Percentiles rank a stretch among this genome's conserved stretches.
These are phyloP conservation scores for Hypselothyrea guttata DNA, from an alignment of 2,888 invertebrate genomes.

Conservation along the genomic window DNA sequence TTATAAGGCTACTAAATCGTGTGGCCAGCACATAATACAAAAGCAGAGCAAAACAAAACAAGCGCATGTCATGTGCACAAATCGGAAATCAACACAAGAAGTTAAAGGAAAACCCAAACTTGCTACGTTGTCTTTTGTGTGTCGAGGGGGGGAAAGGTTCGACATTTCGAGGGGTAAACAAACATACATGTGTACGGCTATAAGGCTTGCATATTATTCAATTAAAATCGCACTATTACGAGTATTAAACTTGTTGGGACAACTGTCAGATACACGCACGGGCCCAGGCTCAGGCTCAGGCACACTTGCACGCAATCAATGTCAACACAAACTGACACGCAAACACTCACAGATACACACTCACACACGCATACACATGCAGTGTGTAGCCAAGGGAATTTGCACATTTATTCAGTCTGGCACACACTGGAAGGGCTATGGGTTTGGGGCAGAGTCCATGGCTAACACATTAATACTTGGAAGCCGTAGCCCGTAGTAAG, in stretches of 20 bases:
- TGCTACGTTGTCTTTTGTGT: not conserved
- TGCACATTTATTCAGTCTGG: conserved; percentile 25
- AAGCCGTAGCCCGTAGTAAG: conserved; percentile 42
- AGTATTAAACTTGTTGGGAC: conserved; percentile 62
- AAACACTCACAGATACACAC: conserved; percentile 9
- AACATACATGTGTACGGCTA: too few relatives aligned
- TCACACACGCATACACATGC: conserved; percentile 15
- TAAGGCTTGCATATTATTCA: conserved; percentile 68
- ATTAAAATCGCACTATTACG: conserved; percentile 72
- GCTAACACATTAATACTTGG: conserved; percentile 52
- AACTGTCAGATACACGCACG: conserved; percentile 68
- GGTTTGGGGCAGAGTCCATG: conserved; percentile 23
- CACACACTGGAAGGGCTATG: conserved; percentile 8
- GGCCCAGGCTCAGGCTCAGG: conserved; percentile 16
- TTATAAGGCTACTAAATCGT: conserved; percentile 71
- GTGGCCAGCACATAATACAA: conserved; percentile 25
- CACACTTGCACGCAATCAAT: conserved; percentile 40
- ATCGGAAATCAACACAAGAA: conserved; percentile 4
- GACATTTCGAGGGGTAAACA: not conserved
- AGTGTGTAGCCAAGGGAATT: conserved; percentile 19
- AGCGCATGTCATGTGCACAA: conserved; percentile 41
- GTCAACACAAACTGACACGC: conserved; percentile 31
- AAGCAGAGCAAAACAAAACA: conserved; percentile 41
- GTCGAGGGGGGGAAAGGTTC: not conserved
- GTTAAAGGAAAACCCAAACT: not conserved